phyloP scores from a whole-genome alignment of 2,113 vertebrate genomes.

The Casuarius casuarius region DNA sequence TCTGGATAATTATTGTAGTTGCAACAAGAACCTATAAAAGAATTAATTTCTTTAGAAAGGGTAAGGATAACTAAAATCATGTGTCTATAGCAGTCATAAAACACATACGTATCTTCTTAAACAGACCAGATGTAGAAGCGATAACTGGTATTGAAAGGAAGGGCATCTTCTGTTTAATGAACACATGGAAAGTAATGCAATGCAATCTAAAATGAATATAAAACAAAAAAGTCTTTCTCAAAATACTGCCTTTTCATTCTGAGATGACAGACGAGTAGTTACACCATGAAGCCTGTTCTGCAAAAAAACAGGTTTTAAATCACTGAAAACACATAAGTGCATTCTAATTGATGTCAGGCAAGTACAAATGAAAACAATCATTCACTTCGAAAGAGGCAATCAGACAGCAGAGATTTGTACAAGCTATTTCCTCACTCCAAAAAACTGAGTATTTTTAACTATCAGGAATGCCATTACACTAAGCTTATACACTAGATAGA shows the following conservation, averaged over 20 bases:
- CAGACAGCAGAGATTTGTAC: background rate
- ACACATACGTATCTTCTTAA: background rate
- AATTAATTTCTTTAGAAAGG: conserved; percentile 46
- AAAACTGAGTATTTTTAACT: background rate
- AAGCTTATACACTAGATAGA: background rate
- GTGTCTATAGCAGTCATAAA: background rate
- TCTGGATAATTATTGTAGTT: conserved; percentile 90
- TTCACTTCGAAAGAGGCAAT: background rate
- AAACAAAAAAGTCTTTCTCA: background rate
- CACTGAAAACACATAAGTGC: background rate
- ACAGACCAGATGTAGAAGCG: conserved; percentile 18
- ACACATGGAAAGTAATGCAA: background rate
- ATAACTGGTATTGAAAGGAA: background rate
- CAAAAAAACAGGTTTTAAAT: background rate
- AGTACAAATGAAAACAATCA: background rate
- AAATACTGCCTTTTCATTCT: background rate
- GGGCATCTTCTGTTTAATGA: background rate
- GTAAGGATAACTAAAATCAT: conserved; percentile 23
- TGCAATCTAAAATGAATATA: background rate
- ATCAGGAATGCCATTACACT: background rate
- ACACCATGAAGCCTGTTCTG: background rate
- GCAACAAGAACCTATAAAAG: conserved; percentile 87
- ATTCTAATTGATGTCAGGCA: background rate
- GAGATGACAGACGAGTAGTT: background rate
- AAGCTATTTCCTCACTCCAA: background rate